Conservation (phyloP, 2,888 invertebrate species). For the Axea sp. region DNA sequence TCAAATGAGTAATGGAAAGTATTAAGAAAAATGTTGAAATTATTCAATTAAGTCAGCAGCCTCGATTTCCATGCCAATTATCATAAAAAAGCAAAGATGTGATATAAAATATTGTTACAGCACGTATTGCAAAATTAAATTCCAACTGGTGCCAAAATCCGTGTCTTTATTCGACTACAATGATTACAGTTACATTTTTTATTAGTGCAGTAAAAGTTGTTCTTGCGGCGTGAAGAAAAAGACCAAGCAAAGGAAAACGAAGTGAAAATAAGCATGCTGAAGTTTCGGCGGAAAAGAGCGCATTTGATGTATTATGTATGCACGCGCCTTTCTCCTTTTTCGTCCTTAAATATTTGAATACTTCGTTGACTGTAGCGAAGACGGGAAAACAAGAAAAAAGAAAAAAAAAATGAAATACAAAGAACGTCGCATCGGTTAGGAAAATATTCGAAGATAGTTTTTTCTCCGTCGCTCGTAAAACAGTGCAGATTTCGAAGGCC, state of each 20-base stretch:
- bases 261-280: constrained; percentile 43
- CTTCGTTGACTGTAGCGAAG: constrained; percentile 69
- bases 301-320: constrained; percentile 76
- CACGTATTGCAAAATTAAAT: constrained; percentile 26
- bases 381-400: constrained; percentile 38
- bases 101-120: not conserved
- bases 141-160: constrained; percentile 32
- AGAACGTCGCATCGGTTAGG: constrained; percentile 64
- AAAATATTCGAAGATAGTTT: constrained; percentile 70
- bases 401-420: not conserved
- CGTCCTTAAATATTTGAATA: constrained; percentile 79
- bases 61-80: too few relatives aligned
- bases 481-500: constrained; percentile 46
- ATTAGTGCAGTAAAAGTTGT: constrained; percentile 45
- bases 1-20: too few relatives aligned
- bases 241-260: constrained; percentile 38
- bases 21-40: too few relatives aligned
- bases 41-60: too few relatives aligned
- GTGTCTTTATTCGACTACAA: constrained; percentile 19
- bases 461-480: constrained; percentile 26
- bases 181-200: constrained; percentile 46
- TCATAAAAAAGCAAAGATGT: too few relatives aligned
- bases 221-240: constrained; percentile 34
- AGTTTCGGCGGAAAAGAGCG: constrained; percentile 41
- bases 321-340: constrained; percentile 75